Evolutionary conservation across 92 coral and sea anemone genomes (phyloP).

Genomic region (Paramuricea clavata): DNA sequence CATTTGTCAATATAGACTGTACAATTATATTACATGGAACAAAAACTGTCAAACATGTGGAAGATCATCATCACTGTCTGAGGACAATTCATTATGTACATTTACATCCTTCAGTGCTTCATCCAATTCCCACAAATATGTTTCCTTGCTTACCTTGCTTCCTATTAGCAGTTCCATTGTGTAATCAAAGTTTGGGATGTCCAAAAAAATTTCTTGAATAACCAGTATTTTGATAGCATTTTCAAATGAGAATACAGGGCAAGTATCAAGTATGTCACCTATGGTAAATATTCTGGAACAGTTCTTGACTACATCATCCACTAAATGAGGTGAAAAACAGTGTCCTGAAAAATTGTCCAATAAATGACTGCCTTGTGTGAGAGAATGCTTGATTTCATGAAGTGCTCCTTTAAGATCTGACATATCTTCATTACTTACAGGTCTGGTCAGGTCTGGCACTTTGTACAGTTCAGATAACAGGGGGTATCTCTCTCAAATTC

Average conservation of each 20-base stretch:
- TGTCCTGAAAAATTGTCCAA: conserved; percentile 40
- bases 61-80: too few species aligned
- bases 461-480: too few species aligned
- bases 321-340: conserved; percentile 51
- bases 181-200: conserved; percentile 72
- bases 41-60: too few species aligned
- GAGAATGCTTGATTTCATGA: conserved; percentile 15
- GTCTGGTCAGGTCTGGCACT: conserved; percentile 16
- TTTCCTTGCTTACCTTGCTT: not conserved
- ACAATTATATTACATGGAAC: too few species aligned
- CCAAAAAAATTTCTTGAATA: conserved; percentile 64
- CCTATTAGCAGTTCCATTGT: conserved; percentile 24
- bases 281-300: conserved; percentile 58
- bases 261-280: conserved; percentile 47
- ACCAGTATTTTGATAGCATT: conserved; percentile 58
- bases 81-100: too few species aligned
- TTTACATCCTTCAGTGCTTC: too few species aligned
- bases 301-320: conserved; percentile 54
- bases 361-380: not conserved
- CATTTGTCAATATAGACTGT: too few species aligned
- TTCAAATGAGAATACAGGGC: conserved; percentile 61
- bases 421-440: conserved; percentile 42
- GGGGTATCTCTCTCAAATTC: too few species aligned
- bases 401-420: conserved; percentile 35
- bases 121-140: too few species aligned